Percentiles rank a stretch among this genome's conserved stretches.
These are phyloP conservation scores for Plebejus argus DNA, from an alignment of 2,888 invertebrate species.

Conservation along the genomic window DNA sequence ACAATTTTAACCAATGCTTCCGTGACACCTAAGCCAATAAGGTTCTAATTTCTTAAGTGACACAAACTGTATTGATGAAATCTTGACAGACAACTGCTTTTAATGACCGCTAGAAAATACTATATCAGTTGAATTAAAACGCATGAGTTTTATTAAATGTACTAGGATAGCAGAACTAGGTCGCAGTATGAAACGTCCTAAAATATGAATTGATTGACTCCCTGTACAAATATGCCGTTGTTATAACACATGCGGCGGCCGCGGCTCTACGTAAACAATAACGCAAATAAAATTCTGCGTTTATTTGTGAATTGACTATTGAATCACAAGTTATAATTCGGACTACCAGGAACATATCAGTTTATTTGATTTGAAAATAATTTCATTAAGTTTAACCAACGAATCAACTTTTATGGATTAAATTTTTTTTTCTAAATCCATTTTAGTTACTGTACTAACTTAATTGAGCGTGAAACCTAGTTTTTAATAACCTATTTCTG, in stretches of 20 bases:
- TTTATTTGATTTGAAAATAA: slow-evolving; percentile 10
- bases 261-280: slow-evolving; percentile 6
- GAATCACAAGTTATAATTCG: background rate
- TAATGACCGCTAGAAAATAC: background rate
- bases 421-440: background rate
- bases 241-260: slow-evolving; percentile 18
- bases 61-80: too few species aligned
- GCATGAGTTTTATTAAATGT: background rate
- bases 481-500: background rate
- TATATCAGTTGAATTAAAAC: background rate
- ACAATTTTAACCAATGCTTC: too few species aligned
- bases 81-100: background rate
- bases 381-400: background rate
- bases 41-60: too few species aligned
- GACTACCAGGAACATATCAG: background rate
- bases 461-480: too few species aligned
- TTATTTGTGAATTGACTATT: slow-evolving; percentile 25
- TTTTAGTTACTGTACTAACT: too few species aligned
- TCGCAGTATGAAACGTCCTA: background rate
- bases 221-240: background rate
- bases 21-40: too few species aligned
- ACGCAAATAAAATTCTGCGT: background rate
- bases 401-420: background rate
- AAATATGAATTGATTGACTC: slow-evolving; percentile 7
- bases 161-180: background rate